A percentile compares a stretch with the other conserved stretches of the same genome.
phyloP scores from a whole-genome alignment of 2,888 invertebrate genomes.

The Cephus pulcher region DNA sequence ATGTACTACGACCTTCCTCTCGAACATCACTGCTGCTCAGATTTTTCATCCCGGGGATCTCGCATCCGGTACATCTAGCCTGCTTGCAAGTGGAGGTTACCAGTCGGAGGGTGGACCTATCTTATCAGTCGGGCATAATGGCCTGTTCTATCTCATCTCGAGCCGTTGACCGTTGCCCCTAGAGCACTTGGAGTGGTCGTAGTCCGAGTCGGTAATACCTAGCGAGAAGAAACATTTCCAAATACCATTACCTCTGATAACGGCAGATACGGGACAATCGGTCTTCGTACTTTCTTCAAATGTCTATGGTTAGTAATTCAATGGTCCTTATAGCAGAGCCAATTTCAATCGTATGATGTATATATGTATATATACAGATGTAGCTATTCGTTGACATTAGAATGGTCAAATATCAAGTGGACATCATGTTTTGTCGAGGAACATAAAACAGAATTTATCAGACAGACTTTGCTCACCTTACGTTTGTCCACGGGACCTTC shows the following conservation, averaged over 20 bases:
- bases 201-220: not conserved
- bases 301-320: not conserved
- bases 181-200: conserved; percentile 41
- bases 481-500: conserved; percentile 20
- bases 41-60: conserved; percentile 63
- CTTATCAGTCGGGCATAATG: conserved; percentile 61
- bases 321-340: not conserved
- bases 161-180: conserved; percentile 57
- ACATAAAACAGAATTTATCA: conserved; percentile 15
- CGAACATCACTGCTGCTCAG: conserved; percentile 51
- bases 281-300: not conserved
- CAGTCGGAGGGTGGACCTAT: conserved; percentile 41
- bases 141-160: conserved; percentile 64
- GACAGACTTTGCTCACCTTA: conserved; percentile 14
- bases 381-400: not conserved
- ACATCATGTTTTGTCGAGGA: not conserved
- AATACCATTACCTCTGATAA: conserved; percentile 1
- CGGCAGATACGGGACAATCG: not conserved
- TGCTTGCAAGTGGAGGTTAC: conserved; percentile 28
- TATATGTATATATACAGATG: not conserved
- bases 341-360: not conserved
- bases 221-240: not conserved
- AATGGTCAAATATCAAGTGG: not conserved
- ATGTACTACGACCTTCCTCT: conserved; percentile 22
- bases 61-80: conserved; percentile 61